Evolutionary conservation across 2,113 vertebrate species (phyloP), one percentile per base, ranked within the genome.

Genomic region (Aspiorhynchus laticeps): DNA sequence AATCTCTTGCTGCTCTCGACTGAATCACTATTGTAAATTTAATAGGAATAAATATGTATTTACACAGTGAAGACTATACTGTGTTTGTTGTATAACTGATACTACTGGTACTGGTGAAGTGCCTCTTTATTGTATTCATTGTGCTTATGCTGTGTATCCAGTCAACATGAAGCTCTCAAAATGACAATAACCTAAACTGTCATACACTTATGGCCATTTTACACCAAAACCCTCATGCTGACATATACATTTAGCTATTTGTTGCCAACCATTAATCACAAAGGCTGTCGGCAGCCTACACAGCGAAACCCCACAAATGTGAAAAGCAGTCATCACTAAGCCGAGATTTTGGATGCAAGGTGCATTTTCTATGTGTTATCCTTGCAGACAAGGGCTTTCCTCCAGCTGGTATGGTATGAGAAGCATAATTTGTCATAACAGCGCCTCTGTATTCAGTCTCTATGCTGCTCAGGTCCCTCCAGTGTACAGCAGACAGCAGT

Each of bases 401-500:
- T 69, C 80, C 80, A 83, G 80, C 80, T 83, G 80, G 61, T 67
- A 41, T 46, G 21, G 19, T 26, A 81, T 26, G 24, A 46, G 26
- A 83, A 83, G 10, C 38, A 83, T 83, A 8, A 69, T 83, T 69
- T 83, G 63, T 83, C 41, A 69, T 48, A 83, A 63, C 79, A 81
- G 31, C 36, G 26, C 80, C 80, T 51, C 80, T 67, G 80, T 69
- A 81, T 33, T 69, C 80, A 21, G 15, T 67, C 15, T 83, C 61
- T 83, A 67, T 69, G 59, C 41, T 69, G 26, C 24, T 33, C 9
- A 5, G 38, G 80, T 83, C 80, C 38, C 26, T 69, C 15, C 26
- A 61, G 63, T 46, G 67, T 41, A 69, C 41, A 10, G 79, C 21
- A 81, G 79, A 63, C 24, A 63, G 53, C 36, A 81, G 79, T 63